Conservation (phyloP, 2,888 invertebrate species). For the Phrixothrix hirtus region DNA sequence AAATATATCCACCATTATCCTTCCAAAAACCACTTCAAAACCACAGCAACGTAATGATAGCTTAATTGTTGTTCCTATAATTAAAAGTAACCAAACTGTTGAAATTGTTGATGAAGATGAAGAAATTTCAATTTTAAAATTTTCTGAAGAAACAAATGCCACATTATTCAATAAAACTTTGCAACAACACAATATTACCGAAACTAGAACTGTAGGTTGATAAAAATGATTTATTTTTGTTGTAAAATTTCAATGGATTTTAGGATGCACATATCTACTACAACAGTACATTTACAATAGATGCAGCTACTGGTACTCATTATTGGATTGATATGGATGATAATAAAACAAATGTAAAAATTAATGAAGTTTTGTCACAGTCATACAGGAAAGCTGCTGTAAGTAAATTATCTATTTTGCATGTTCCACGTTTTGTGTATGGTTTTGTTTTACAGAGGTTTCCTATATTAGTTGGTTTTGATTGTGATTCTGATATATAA, state of each 20-base stretch:
- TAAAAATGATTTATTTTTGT: neutral
- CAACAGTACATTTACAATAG: constrained; percentile 72
- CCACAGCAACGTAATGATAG: constrained; percentile 22
- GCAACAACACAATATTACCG: constrained; percentile 57
- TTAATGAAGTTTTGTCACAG: constrained; percentile 74
- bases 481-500: too few relatives aligned
- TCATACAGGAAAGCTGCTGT: constrained; percentile 86
- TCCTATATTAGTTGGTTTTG: too few relatives aligned
- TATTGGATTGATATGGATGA: constrained; percentile 76
- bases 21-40: neutral
- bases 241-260: constrained; percentile 16
- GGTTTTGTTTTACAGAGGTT: too few relatives aligned
- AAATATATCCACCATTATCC: constrained; percentile 26
- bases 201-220: constrained; percentile 44
- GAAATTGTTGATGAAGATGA: constrained; percentile 39
- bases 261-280: constrained; percentile 80
- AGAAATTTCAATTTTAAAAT: constrained; percentile 51
- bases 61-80: constrained; percentile 7
- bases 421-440: too few relatives aligned
- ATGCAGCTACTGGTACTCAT: constrained; percentile 62
- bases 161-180: constrained; percentile 50
- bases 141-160: constrained; percentile 45
- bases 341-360: constrained; percentile 61
- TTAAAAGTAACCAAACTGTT: constrained; percentile 8
- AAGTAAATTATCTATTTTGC: too few relatives aligned